Evolutionary conservation across 2,797 vertebrate species (phyloP), one percentile per base, ranked within the genome.

Genomic region (Ispidina picta): DNA sequence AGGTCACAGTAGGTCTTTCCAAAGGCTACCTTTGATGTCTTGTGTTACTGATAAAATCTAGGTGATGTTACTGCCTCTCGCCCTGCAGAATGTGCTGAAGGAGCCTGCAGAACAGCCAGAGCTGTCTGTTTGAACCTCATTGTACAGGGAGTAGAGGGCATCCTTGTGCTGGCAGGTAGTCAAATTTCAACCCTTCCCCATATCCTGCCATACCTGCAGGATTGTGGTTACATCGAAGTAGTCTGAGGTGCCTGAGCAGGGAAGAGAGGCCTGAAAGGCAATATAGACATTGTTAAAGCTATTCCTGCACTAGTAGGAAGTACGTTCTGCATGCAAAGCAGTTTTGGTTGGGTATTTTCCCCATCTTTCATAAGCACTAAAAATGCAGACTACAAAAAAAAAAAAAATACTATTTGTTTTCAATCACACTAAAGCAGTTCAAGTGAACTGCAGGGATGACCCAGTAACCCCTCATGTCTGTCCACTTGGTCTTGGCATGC

Each of bases 251-350:
- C 6, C 69, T 59, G 52, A 60, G 58, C 77, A 82, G 48, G 88
- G 74, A 70, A 13, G 9, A 48, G 86, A 78, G 25, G 64, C 60
- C 94, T 96, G 92, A 84, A 94, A 92, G 33, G n/a, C 80, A 91
- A 88, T 25, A 59, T 1, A 91, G 41, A 79, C 56, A 6, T 43
- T 84, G 64, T 60, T 84, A 73, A 92, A 82, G 6, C 55, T 64
- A 76, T 78, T 89, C 29, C 51, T 55, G 16, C 35, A 22, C 48
- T 41, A 83, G 22, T 22, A 59, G 86, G 89, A 86, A 92, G 74
- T 58, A 63, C 10, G 88, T 84, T 66, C 29, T 88, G 78, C 75
- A n/a, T 3, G 55, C 16, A 88, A 92, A 93, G 88, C 65, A 70
- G 29, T 51, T 51, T 49, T 39, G 37, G 48, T 49, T 26, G 46